These are phyloP conservation scores for Drosophila melanocephala DNA, from an alignment of 2,888 invertebrate species.

Conservation along the genomic window DNA sequence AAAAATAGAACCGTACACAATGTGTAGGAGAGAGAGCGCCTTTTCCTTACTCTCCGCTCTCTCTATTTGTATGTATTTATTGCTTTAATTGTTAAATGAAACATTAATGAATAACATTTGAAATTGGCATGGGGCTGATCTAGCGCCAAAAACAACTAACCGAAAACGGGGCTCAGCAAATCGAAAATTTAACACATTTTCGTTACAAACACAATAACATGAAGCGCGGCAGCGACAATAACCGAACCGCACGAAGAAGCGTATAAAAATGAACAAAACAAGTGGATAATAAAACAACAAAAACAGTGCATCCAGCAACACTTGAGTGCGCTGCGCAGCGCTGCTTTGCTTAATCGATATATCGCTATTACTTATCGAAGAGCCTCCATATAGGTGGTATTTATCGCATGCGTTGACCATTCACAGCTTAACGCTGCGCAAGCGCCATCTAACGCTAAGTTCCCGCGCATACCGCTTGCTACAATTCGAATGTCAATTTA, in stretches of 20 bases:
- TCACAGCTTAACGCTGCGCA: not conserved
- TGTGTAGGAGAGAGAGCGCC: slow-evolving; percentile 8
- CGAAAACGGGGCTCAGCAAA: slow-evolving; percentile 6
- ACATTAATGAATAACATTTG: slow-evolving; percentile 22
- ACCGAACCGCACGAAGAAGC: slow-evolving; percentile 52
- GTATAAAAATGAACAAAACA: slow-evolving; percentile 54
- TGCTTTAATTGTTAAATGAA: slow-evolving; percentile 18
- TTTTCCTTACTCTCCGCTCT: not conserved
- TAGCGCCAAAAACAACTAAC: slow-evolving; percentile 13
- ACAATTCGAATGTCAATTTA: not conserved
- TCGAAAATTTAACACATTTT: slow-evolving; percentile 20
- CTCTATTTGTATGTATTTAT: not conserved
- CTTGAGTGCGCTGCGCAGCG: slow-evolving; percentile 22
- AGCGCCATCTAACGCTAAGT: slow-evolving; percentile 23
- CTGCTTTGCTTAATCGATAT: slow-evolving; percentile 28
- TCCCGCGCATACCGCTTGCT: not conserved
- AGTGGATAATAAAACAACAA: slow-evolving; percentile 34
- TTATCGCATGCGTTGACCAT: not conserved
- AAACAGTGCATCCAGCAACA: slow-evolving; percentile 25
- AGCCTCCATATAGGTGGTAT: not conserved
- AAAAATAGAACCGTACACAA: slow-evolving; percentile 28
- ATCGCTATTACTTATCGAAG: slow-evolving; percentile 13
- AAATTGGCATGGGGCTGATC: slow-evolving; percentile 3
- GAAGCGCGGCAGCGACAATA: slow-evolving; percentile 26
- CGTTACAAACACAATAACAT: slow-evolving; percentile 7